These are phyloP conservation scores for Stegodyphus dumicola DNA, from an alignment of 1,140 invertebrate genomes.

Conservation along the genomic window DNA sequence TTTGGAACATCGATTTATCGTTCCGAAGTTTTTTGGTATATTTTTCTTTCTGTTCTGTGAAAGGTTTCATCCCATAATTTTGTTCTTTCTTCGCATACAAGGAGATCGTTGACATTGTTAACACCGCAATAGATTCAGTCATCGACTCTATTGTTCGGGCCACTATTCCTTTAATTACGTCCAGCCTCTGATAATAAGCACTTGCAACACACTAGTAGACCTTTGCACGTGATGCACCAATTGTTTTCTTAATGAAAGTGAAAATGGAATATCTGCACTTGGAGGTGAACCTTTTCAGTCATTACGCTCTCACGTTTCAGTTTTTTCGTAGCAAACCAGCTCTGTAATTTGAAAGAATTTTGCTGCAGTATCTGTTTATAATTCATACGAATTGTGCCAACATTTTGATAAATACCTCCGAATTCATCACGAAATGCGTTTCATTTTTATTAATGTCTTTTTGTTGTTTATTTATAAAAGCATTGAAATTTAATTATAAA, in stretches of 20 bases:
- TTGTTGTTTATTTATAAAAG: no score
- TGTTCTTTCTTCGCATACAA: not conserved
- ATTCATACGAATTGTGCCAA: no score
- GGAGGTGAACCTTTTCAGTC: not conserved
- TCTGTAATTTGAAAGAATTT: not conserved
- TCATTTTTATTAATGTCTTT: no score
- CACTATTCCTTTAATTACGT: slow-evolving; percentile 36
- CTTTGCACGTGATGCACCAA: slow-evolving; percentile 39
- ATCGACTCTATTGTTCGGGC: slow-evolving; percentile 24
- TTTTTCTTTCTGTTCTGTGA: not conserved
- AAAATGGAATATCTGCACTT: slow-evolving; percentile 24
- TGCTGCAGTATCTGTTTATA: no score
- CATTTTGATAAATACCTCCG: no score
- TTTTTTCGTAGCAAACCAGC: not conserved
- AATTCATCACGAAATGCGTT: no score
- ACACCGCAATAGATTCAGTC: slow-evolving; percentile 34
- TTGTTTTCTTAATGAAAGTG: slow-evolving; percentile 26
- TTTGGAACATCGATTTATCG: slow-evolving; percentile 13
- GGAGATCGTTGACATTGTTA: slow-evolving; percentile 51
- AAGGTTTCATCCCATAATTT: not conserved
- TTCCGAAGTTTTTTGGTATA: not conserved
- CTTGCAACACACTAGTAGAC: slow-evolving; percentile 13
- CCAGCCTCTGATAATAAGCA: slow-evolving; percentile 30
- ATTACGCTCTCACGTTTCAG: not conserved
- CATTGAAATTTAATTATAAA: no score